Conservation (phyloP, 2,113 vertebrate genomes). For the Spea multiplicata region DNA sequence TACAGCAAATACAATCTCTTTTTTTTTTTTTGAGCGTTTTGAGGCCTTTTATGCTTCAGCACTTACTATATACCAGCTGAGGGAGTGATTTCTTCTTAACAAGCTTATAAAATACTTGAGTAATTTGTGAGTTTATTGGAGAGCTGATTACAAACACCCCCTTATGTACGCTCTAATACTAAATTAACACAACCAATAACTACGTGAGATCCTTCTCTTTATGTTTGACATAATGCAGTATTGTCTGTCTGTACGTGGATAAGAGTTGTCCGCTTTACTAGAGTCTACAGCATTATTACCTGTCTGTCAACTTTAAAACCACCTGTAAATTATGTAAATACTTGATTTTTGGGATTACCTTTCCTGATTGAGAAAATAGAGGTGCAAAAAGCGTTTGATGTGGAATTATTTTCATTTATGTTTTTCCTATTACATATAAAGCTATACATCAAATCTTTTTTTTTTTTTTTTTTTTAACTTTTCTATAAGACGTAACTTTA, state of each 20-base stretch:
- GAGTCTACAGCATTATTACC: no score
- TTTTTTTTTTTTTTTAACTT: no score
- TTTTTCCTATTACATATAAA: no score
- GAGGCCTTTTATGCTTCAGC: conserved; percentile 78
- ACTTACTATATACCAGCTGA: conserved; percentile 82
- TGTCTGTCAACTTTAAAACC: no score
- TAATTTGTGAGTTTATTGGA: conserved; percentile 87
- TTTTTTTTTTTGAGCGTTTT: conserved; percentile 69
- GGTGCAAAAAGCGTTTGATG: no score
- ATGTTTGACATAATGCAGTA: conserved; percentile 43
- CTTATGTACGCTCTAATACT: conserved; percentile 87
- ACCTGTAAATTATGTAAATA: no score
- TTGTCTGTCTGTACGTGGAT: background rate
- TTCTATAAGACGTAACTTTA: no score
- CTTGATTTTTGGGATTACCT: no score
- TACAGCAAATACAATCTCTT: conserved; percentile 57
- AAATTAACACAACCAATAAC: conserved; percentile 95
- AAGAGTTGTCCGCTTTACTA: no score
- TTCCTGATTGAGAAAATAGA: no score
- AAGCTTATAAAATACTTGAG: conserved; percentile 84
- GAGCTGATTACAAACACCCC: conserved; percentile 90
- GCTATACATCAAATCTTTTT: no score
- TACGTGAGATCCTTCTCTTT: conserved; percentile 68
- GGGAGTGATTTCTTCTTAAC: conserved; percentile 82
- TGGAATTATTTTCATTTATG: no score